phyloP scores from a whole-genome alignment of 2,797 vertebrate species.

The Parauchenoglanis ngamensis region DNA sequence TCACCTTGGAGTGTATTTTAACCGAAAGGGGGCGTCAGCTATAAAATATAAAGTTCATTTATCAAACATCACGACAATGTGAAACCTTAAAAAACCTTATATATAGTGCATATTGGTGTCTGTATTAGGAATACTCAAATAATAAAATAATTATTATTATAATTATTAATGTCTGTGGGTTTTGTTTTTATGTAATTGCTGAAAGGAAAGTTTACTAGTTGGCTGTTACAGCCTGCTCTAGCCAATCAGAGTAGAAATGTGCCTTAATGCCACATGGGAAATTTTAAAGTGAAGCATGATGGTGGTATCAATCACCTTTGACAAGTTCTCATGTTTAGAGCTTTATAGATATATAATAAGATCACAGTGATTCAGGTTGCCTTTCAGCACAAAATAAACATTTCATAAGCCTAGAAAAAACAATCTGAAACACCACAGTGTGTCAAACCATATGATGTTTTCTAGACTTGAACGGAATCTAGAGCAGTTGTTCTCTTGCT shows the following conservation, averaged over 20 bases:
- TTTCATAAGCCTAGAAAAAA: neutral
- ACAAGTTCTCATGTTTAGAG: neutral
- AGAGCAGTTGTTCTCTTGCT: neutral
- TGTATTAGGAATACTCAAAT: neutral
- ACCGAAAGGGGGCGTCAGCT: constrained; percentile 13
- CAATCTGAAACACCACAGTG: neutral
- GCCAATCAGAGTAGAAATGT: neutral
- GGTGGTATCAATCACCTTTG: neutral
- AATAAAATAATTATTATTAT: neutral
- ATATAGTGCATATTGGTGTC: neutral
- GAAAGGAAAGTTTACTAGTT: neutral
- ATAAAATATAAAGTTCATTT: neutral
- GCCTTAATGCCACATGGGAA: neutral
- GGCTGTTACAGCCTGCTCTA: neutral
- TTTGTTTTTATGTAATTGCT: too few relatives aligned
- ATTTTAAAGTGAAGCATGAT: constrained; percentile 1
- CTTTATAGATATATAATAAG: neutral
- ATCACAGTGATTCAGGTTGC: neutral
- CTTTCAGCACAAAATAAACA: neutral
- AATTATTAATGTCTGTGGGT: too few relatives aligned
- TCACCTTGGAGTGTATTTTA: neutral
- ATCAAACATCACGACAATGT: neutral
- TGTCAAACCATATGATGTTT: neutral
- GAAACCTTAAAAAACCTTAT: neutral
- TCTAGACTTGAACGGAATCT: neutral